Percentiles rank a stretch among this genome's conserved stretches.
Conservation (phyloP, 2,888 invertebrate genomes). For the Heliconius ismenius region DNA sequence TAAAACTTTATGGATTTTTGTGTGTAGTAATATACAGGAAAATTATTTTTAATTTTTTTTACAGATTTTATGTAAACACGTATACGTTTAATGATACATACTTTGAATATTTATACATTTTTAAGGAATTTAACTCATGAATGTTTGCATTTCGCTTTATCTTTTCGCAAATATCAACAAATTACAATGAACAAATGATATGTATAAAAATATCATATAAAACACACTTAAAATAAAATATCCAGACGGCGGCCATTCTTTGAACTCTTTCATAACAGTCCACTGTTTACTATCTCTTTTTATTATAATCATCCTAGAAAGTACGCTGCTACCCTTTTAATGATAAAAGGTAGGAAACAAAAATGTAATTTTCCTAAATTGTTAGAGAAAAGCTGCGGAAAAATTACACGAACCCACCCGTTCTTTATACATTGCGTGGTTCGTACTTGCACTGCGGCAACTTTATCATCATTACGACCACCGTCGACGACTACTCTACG, state of each 20-base stretch:
- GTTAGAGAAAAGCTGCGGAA: not conserved
- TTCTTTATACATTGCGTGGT: slow-evolving; percentile 12
- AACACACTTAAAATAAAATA: not conserved
- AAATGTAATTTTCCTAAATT: slow-evolving; percentile 1
- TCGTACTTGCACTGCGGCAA: not conserved
- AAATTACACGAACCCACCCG: not conserved
- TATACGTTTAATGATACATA: too few species aligned
- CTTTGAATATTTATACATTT: too few species aligned
- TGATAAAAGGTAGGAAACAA: slow-evolving; percentile 1
- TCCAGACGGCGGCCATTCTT: not conserved
- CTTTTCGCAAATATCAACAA: too few species aligned
- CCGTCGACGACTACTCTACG: slow-evolving; percentile 20
- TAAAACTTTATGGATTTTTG: not conserved
- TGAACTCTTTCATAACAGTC: not conserved
- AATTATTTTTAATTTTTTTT: too few species aligned
- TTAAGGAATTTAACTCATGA: not conserved
- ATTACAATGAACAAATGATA: too few species aligned
- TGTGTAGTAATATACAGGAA: not conserved
- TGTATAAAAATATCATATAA: not conserved
- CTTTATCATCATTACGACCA: slow-evolving; percentile 15
- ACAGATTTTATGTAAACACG: too few species aligned
- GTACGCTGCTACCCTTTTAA: slow-evolving; percentile 9
- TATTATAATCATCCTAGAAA: not conserved
- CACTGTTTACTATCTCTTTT: not conserved
- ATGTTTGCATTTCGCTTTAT: not conserved